Evolutionary conservation across 2,113 vertebrate species (phyloP).

Genomic region (Microcebus lehilahytsara): DNA sequence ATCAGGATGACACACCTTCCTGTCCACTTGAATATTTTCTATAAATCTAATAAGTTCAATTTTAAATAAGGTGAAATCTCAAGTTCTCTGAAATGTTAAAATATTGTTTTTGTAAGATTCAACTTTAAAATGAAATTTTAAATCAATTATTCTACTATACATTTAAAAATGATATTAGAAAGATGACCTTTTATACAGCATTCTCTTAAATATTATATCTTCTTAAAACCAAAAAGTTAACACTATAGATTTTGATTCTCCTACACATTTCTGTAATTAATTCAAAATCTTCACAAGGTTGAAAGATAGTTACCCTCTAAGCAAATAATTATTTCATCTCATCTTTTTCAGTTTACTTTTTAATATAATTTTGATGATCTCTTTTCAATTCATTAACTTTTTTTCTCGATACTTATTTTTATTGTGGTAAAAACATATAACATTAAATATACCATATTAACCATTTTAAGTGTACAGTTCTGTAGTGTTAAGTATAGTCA

Average conservation of each 20-base stretch:
- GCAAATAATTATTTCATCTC: neutral
- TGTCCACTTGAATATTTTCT: neutral
- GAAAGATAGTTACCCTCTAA: neutral
- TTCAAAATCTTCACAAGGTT: neutral
- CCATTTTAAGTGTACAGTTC: neutral
- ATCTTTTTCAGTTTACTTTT: neutral
- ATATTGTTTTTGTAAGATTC: neutral
- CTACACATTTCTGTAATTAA: neutral
- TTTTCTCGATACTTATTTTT: neutral
- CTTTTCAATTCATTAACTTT: conserved; percentile 3
- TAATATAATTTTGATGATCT: neutral
- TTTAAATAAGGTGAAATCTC: conserved; percentile 10
- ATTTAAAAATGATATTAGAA: neutral
- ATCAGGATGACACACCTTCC: neutral
- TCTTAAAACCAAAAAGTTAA: conserved; percentile 11
- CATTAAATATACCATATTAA: neutral
- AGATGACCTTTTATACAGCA: neutral
- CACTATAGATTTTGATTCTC: neutral
- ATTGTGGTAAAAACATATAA: neutral
- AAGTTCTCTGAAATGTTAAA: neutral
- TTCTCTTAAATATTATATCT: neutral
- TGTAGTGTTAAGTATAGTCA: neutral
- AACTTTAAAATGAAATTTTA: neutral
- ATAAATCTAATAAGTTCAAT: neutral
- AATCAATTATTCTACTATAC: neutral